phyloP scores from a whole-genome alignment of 2,797 vertebrate species.

The Aplochiton taeniatus region DNA sequence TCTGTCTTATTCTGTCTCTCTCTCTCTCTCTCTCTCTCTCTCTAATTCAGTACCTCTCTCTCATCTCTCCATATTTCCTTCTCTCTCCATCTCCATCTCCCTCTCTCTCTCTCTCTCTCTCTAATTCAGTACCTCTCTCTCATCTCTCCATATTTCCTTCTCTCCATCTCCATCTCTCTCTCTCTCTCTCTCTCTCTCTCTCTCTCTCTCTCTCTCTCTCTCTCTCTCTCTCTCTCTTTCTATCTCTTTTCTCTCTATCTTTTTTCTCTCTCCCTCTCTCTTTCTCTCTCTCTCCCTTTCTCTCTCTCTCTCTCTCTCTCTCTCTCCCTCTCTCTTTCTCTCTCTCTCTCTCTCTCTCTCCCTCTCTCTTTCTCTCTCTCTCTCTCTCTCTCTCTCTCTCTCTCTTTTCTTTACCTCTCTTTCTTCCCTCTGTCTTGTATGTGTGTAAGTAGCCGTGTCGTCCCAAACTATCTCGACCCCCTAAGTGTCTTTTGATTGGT shows the following conservation, averaged over 20 bases:
- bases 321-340: neutral
- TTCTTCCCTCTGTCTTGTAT: neutral
- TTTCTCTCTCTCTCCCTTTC: neutral
- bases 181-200: slow-evolving; percentile 7
- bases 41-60: neutral
- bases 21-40: slow-evolving; percentile 7
- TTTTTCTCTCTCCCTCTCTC: too few species aligned
- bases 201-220: neutral
- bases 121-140: too few species aligned
- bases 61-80: too few species aligned
- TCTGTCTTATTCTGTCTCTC: slow-evolving; percentile 12
- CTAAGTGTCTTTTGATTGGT: slow-evolving; percentile 13
- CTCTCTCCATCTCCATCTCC: too few species aligned
- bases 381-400: slow-evolving; percentile 2
- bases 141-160: neutral
- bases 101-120: neutral
- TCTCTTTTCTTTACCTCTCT: neutral
- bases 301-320: slow-evolving; percentile 1
- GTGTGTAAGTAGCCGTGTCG: neutral
- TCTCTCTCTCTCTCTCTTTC: too few species aligned
- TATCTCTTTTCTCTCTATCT: neutral
- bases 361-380: too few species aligned
- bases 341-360: neutral
- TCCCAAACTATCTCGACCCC: neutral
- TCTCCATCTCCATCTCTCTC: slow-evolving; percentile 5